phyloP scores from a whole-genome alignment of 2,888 invertebrate genomes.

The Metacarcinus magister region DNA sequence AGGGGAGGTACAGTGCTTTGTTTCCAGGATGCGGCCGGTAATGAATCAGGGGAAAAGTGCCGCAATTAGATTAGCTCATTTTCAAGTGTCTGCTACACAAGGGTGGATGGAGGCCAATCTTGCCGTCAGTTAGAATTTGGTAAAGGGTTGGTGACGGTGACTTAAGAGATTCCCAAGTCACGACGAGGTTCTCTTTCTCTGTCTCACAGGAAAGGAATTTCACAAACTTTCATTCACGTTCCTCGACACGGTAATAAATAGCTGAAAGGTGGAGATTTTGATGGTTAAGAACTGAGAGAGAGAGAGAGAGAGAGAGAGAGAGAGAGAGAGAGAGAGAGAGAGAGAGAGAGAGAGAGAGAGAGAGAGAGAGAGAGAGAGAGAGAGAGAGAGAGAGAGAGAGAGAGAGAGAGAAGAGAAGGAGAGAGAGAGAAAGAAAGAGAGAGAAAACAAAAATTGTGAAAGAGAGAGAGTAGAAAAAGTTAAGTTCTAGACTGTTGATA shows the following conservation, averaged over 20 bases:
- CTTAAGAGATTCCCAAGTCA: background rate
- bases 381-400: conserved; percentile 31
- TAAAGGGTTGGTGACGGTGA: background rate
- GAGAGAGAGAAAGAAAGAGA: background rate
- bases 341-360: conserved; percentile 42
- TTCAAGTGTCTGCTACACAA: conserved; percentile 13
- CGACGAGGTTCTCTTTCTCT: background rate
- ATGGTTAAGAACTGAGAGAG: background rate
- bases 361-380: background rate
- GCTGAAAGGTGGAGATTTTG: background rate
- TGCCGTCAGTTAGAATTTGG: background rate
- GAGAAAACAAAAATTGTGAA: background rate
- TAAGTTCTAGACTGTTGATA: background rate
- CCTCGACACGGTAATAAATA: background rate
- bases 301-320: background rate
- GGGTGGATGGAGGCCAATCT: background rate
- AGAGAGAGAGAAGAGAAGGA: background rate
- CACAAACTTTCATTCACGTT: background rate
- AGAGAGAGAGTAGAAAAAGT: background rate
- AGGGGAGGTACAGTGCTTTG: background rate
- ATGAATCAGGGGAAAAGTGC: conserved; percentile 45
- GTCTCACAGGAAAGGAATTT: background rate
- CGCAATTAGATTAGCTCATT: conserved; percentile 36
- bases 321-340: background rate
- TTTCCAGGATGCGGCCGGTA: background rate